A percentile compares a stretch with the other conserved stretches of the same genome.
Conservation (phyloP, 2,888 invertebrate species). For the Auanema sp. region DNA sequence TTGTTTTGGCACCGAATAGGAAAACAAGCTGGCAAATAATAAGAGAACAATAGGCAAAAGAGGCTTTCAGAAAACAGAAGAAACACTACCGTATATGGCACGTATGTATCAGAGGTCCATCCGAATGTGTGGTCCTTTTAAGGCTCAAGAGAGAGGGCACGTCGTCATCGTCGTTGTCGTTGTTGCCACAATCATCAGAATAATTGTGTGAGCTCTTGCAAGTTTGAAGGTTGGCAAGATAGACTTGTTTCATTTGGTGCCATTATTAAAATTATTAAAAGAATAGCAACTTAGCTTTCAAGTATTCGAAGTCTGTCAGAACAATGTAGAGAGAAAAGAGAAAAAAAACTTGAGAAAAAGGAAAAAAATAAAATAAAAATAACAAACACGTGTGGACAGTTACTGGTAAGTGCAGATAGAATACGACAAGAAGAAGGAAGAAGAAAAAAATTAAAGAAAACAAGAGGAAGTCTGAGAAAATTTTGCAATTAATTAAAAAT, state of each 20-base stretch:
- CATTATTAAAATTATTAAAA: neutral
- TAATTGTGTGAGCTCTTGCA: too few species aligned
- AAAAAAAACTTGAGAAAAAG: neutral
- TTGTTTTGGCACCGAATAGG: too few species aligned
- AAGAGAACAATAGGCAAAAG: too few species aligned
- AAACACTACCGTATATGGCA: too few species aligned
- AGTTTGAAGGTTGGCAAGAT: too few species aligned
- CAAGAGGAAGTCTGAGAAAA: neutral
- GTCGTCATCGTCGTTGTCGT: neutral
- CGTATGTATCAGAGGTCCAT: too few species aligned
- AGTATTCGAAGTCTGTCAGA: neutral
- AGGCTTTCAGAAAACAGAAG: too few species aligned
- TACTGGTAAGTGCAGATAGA: neutral
- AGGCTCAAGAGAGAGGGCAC: slow-evolving; percentile 1
- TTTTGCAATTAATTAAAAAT: too few species aligned
- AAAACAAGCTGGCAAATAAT: too few species aligned
- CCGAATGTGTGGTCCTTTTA: neutral
- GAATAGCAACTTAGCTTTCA: neutral
- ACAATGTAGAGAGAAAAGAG: neutral
- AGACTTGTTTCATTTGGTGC: too few species aligned
- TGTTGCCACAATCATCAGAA: neutral
- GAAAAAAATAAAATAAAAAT: neutral
- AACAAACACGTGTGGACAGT: neutral
- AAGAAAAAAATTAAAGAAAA: neutral
- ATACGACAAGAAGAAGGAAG: neutral